A percentile compares a stretch with the other conserved stretches of the same genome.
Evolutionary conservation across 35 echinoderm and acorn worm species (phyloP).

Genomic region (Ptychodera flava): DNA sequence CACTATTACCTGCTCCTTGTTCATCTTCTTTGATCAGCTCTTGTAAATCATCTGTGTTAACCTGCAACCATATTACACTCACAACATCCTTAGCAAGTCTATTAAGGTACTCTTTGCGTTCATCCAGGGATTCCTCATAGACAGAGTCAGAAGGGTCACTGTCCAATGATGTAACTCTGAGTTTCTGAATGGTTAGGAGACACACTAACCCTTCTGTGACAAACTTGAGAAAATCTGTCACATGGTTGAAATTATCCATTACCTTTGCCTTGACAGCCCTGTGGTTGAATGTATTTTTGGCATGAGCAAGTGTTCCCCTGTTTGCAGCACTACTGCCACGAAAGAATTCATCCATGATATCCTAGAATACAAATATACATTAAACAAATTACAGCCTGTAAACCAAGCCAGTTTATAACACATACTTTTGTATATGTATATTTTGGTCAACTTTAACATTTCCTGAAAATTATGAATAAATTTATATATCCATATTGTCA

Average conservation of each 20-base stretch:
- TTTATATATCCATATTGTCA: too few relatives aligned
- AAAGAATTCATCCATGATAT: not conserved
- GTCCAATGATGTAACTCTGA: not conserved
- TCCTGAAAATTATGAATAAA: too few relatives aligned
- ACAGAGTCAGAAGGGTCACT: not conserved
- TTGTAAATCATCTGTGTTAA: not conserved
- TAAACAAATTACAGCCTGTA: too few relatives aligned
- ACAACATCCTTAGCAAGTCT: not conserved
- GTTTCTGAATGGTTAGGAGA: not conserved
- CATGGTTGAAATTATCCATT: not conserved
- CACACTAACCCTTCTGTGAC: not conserved
- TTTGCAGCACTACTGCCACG: not conserved
- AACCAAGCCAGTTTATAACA: too few relatives aligned
- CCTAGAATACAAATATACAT: too few relatives aligned
- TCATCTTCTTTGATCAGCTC: not conserved
- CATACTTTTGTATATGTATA: too few relatives aligned
- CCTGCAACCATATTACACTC: not conserved
- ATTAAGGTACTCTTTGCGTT: not conserved
- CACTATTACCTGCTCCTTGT: not conserved
- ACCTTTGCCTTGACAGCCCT: not conserved
- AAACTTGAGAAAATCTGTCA: not conserved
- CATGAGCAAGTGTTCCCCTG: not conserved
- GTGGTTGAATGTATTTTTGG: not conserved
- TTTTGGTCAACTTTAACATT: too few relatives aligned
- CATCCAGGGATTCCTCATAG: not conserved